phyloP scores from a whole-genome alignment of 2,113 vertebrate genomes.

The Ia io region DNA sequence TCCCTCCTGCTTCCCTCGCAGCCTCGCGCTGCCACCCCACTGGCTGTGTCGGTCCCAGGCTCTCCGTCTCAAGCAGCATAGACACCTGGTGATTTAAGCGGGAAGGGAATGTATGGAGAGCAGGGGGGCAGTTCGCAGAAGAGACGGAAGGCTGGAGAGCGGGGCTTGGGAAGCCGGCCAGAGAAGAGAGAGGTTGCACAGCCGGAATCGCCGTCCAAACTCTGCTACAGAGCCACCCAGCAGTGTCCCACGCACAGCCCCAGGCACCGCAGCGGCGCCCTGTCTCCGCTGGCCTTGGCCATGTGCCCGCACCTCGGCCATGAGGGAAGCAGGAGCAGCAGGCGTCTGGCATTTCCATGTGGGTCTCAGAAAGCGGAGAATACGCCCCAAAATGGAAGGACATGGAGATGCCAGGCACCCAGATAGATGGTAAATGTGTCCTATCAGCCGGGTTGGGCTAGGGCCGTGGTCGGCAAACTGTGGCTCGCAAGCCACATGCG shows the following conservation, averaged over 20 bases:
- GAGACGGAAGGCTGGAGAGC: neutral
- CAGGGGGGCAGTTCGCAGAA: neutral
- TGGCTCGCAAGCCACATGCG: too few species aligned
- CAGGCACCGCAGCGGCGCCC: rapidly evolving
- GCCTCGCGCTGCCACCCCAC: neutral
- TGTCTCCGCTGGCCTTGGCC: neutral
- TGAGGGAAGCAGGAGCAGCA: neutral
- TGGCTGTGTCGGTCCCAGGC: neutral
- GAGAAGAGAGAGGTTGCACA: neutral
- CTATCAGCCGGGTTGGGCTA: neutral
- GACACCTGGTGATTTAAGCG: neutral
- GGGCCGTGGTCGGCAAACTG: too few species aligned
- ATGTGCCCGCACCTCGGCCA: neutral
- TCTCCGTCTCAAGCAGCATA: neutral
- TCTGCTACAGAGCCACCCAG: neutral
- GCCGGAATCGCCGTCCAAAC: neutral
- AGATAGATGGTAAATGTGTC: neutral
- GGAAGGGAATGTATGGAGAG: neutral
- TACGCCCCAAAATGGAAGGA: neutral
- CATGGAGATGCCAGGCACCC: neutral
- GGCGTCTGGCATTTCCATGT: neutral
- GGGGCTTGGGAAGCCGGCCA: neutral
- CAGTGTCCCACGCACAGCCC: rapidly evolving
- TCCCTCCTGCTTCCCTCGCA: too few species aligned
- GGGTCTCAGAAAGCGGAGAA: neutral